Conservation (phyloP, 2,888 invertebrate genomes). For the Patella ulyssiponensis region DNA sequence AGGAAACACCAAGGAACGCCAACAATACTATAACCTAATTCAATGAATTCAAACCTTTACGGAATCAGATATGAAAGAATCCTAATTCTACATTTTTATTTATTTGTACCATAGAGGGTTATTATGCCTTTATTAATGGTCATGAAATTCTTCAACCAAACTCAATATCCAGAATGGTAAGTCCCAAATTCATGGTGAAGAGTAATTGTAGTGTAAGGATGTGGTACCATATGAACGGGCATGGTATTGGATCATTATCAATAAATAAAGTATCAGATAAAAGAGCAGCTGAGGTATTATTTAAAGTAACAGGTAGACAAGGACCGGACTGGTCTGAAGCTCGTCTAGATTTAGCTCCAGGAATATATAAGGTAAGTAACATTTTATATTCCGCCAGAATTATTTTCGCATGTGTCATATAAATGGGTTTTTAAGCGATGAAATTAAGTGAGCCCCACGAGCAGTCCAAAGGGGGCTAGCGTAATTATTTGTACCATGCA, state of each 20-base stretch:
- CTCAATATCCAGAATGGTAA: constrained; percentile 13
- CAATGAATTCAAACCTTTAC: no score
- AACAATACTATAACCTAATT: no score
- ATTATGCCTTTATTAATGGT: constrained; percentile 16
- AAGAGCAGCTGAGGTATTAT: background rate
- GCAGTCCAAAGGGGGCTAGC: no score
- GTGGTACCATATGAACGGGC: constrained; percentile 26
- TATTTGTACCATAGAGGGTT: constrained; percentile 8
- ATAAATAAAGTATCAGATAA: background rate
- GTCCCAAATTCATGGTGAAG: constrained; percentile 4
- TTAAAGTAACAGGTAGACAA: constrained; percentile 12
- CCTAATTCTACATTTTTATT: no score
- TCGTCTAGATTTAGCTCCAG: background rate
- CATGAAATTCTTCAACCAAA: background rate
- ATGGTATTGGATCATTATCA: constrained; percentile 15
- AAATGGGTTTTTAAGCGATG: no score
- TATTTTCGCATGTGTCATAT: no score
- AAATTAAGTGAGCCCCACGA: no score
- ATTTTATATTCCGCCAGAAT: no score
- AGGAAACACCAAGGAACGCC: no score
- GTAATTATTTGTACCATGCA: no score
- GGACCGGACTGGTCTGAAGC: constrained; percentile 16
- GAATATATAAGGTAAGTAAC: background rate
- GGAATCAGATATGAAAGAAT: no score
- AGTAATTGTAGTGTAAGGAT: background rate